A percentile compares a stretch with the other conserved stretches of the same genome.
Evolutionary conservation across 2,113 vertebrate species (phyloP).

Genomic region (Scolopax mira): DNA sequence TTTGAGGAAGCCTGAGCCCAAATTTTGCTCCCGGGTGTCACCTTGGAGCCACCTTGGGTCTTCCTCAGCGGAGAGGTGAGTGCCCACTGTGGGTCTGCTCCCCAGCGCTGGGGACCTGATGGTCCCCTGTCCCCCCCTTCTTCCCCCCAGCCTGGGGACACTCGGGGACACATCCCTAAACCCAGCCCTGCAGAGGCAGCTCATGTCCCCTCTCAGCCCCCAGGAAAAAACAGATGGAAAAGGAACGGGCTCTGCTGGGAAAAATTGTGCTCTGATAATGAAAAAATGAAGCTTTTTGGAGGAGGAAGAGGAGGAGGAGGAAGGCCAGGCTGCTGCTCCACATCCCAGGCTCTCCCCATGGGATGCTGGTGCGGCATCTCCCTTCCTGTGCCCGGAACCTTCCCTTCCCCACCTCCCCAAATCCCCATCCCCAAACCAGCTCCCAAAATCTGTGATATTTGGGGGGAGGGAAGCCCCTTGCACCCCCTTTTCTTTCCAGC

Average conservation of each 20-base stretch:
- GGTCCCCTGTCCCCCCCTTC: neutral
- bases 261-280: neutral
- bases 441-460: neutral
- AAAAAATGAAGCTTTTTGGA: neutral
- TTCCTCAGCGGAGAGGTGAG: neutral
- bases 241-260: neutral
- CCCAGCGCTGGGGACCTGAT: neutral
- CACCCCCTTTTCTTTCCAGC: neutral
- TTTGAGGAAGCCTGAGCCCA: neutral
- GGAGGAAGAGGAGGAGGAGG: too few species aligned
- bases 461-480: rapidly evolving
- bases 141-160: too few species aligned
- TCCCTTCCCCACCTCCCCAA: neutral
- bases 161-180: neutral
- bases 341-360: neutral
- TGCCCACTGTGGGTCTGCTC: neutral
- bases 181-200: neutral
- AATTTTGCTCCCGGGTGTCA: neutral
- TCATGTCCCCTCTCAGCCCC: neutral
- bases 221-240: neutral
- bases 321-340: rapidly evolving
- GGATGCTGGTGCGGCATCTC: neutral
- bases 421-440: neutral
- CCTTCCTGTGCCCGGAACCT: neutral
- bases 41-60: neutral